phyloP scores from a whole-genome alignment of 92 coral and sea anemone species.

The Paramuricea clavata region DNA sequence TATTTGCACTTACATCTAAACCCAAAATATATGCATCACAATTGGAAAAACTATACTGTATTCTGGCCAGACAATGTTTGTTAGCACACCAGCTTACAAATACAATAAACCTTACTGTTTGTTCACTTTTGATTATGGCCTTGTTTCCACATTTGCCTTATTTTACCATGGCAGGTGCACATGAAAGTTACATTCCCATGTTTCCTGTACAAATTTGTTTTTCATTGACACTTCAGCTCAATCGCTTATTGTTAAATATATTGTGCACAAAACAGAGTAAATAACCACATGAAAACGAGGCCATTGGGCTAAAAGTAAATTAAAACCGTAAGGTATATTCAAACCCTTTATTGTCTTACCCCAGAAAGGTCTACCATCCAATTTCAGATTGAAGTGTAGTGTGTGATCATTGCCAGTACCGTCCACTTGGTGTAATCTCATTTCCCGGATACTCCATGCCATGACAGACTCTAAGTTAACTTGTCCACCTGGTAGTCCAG shows the following conservation, averaged over 20 bases:
- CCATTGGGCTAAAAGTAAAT: no score
- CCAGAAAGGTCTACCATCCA: constrained; percentile 48
- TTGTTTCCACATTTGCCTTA: no score
- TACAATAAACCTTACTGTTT: no score
- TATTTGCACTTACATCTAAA: not conserved
- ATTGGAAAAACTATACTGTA: not conserved
- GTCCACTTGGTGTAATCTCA: constrained; percentile 33
- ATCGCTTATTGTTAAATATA: no score
- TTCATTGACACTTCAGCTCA: no score
- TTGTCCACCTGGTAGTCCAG: constrained; percentile 21
- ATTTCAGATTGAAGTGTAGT: constrained; percentile 34
- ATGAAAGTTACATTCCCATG: no score
- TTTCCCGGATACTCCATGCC: constrained; percentile 36
- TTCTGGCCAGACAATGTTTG: not conserved
- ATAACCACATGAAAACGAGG: no score
- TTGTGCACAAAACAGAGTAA: no score
- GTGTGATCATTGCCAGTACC: constrained; percentile 12
- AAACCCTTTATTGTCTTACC: not conserved
- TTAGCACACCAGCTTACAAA: not conserved
- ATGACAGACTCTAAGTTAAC: constrained; percentile 15
- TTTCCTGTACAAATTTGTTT: no score
- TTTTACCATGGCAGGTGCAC: no score
- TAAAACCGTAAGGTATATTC: no score
- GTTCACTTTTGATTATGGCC: no score
- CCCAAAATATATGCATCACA: not conserved